Conservation (phyloP, 2,113 vertebrate genomes). For the Nibea albiflora region DNA sequence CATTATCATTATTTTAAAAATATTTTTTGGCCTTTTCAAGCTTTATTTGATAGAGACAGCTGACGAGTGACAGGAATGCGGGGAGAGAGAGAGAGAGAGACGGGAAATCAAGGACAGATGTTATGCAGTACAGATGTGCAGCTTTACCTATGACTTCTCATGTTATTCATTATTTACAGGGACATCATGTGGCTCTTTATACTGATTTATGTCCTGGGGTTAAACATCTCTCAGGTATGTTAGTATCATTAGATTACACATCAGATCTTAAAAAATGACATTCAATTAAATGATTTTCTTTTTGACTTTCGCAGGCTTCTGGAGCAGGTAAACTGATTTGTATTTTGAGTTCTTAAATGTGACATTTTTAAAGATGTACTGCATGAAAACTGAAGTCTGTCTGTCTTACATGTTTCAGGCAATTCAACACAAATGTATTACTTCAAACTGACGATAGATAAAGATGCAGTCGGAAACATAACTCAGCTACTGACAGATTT, state of each 20-base stretch:
- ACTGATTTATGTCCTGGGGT: constrained; percentile 42
- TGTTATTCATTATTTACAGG: constrained; percentile 23
- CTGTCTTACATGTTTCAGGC: constrained; percentile 39
- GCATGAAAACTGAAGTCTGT: neutral
- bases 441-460: constrained; percentile 57
- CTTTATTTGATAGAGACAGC: no score
- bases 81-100: no score
- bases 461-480: accelerated
- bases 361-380: neutral
- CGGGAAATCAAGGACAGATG: no score
- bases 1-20: no score
- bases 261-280: neutral
- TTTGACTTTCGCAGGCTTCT: constrained; percentile 50
- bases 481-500: accelerated
- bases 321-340: constrained; percentile 41
- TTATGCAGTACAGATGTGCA: no score
- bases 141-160: neutral
- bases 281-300: neutral
- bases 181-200: constrained; percentile 60
- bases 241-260: neutral
- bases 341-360: neutral
- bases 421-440: constrained; percentile 65
- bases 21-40: no score
- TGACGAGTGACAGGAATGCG: no score
- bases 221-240: constrained; percentile 52